A percentile compares a stretch with the other conserved stretches of the same genome.
phyloP scores from a whole-genome alignment of 1,140 invertebrate species.

The Leptinotarsa defecta region DNA sequence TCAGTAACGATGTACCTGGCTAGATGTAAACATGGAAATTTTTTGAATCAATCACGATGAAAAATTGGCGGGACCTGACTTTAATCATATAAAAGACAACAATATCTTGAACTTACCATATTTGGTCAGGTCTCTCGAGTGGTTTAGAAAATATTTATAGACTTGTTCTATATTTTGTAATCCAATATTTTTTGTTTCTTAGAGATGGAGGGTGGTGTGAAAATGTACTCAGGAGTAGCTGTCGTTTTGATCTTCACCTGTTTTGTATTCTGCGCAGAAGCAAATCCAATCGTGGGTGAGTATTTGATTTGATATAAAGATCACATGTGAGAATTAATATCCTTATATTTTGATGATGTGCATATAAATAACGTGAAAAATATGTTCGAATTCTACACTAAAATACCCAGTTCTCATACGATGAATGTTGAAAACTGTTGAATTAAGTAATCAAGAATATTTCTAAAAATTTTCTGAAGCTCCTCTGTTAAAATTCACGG shows the following conservation, averaged over 20 bases:
- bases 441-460: too few species aligned
- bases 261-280: constrained; percentile 3
- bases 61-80: not conserved
- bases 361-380: too few species aligned
- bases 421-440: too few species aligned
- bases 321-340: too few species aligned
- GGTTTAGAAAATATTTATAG: not conserved
- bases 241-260: not conserved
- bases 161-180: not conserved
- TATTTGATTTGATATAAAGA: not conserved
- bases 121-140: constrained; percentile 5
- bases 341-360: too few species aligned
- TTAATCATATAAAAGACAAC: constrained; percentile 1
- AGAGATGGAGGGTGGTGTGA: constrained; percentile 1
- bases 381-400: too few species aligned
- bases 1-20: not conserved
- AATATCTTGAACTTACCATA: not conserved
- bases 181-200: not conserved
- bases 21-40: constrained; percentile 1
- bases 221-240: not conserved
- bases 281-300: constrained; percentile 10
- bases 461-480: too few species aligned
- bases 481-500: too few species aligned
- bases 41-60: not conserved
- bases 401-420: too few species aligned